Evolutionary conservation across 2,113 vertebrate genomes (phyloP).

Genomic region (Erythrocercus mccallii): DNA sequence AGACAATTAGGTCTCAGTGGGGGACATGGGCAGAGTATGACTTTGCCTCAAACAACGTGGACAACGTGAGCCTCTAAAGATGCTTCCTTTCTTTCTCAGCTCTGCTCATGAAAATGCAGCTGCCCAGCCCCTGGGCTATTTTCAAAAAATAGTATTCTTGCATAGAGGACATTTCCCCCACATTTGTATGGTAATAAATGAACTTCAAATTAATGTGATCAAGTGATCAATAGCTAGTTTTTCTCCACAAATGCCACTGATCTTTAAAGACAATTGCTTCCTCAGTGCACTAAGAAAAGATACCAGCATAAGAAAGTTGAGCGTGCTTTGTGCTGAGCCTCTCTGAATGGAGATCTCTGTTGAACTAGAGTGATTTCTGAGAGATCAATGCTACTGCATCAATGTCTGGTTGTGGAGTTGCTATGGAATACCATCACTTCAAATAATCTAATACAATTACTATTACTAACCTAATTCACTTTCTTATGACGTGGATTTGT

Average conservation of each 20-base stretch:
- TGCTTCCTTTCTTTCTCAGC: background rate
- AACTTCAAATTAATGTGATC: background rate
- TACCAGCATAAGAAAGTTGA: background rate
- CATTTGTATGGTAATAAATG: background rate
- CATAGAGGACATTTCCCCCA: background rate
- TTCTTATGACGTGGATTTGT: background rate
- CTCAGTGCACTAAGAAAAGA: background rate
- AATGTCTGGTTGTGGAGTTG: background rate
- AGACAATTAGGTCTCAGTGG: background rate
- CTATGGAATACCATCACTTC: background rate
- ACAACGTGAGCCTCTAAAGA: background rate
- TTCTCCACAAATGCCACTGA: background rate
- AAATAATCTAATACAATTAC: slow-evolving; percentile 18
- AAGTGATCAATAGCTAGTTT: background rate
- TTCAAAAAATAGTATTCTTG: background rate
- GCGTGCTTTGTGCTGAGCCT: background rate
- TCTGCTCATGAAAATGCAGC: background rate
- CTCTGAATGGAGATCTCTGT: background rate
- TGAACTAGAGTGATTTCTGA: background rate
- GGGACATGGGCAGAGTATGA: background rate
- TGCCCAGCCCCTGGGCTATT: background rate
- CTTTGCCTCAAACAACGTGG: too few species aligned
- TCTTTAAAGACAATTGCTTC: background rate
- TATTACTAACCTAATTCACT: background rate
- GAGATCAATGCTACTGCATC: background rate